Evolutionary conservation across 2,113 vertebrate genomes (phyloP), one percentile per base, ranked within the genome.

Genomic region (Myrmophylax atrothorax): DNA sequence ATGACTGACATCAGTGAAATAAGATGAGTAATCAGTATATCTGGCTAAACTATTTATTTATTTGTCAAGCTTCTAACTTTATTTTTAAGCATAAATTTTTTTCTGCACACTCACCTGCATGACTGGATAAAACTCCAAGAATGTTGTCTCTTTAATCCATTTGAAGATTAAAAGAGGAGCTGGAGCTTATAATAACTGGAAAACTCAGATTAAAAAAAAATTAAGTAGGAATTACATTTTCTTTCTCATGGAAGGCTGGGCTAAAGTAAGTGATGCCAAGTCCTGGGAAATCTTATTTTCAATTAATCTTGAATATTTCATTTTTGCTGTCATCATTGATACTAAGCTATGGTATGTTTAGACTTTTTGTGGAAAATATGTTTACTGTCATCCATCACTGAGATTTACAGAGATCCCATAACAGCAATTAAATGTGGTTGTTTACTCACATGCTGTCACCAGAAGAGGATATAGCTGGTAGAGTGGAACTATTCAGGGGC

Each of bases 351-450:
- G 2, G 12, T 33, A 69, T 26, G 35, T 24, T 70, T 82, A 58
- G 33, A 70, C 62, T 59, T 85, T 90, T 37, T 59, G 22, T 46
- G 29, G 29, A 94, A 42, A 82, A 70, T 76, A 56, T 38, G 7
- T 81, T 69, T 84, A 53, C 18, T 82, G 56, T 67, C 82, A 50
- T 87, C 85, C 78, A 63, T 67, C 74, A 72, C 19, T 37, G 13
- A 22, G 37, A 84, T 70, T 84, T 62, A 78, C 9, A 3, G 44
- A 63, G 28, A 55, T 87, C 78, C 69, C 82, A 55, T 26, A 90
- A 59, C 33, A 94, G 44, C 66, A 90, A 79, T 93, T 93, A 94
- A 42, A 70, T 84, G 22, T 31, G 18, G 3, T 46, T 70, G 25
- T 89, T 90, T 81, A 76, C 70, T 63, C 49, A 85, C 18, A 20